Conservation (phyloP, 2,797 vertebrate genomes). For the Varecia variegata region DNA sequence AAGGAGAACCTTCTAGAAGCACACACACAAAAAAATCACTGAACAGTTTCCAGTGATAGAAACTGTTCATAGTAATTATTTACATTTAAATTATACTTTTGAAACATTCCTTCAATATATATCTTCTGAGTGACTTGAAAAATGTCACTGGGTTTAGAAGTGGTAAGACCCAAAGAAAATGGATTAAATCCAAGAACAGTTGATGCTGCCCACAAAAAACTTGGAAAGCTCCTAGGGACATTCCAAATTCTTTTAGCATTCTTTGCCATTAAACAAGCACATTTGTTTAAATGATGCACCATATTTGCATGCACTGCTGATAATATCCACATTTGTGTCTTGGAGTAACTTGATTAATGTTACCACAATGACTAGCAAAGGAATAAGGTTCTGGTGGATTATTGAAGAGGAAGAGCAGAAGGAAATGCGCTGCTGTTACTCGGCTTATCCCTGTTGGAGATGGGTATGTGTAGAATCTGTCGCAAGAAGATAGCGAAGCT, state of each 20-base stretch:
- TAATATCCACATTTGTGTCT: background rate
- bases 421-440: constrained; percentile 69
- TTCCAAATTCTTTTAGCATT: constrained; percentile 46
- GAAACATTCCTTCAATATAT: background rate
- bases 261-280: background rate
- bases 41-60: background rate
- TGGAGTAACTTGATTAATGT: background rate
- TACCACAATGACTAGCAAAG: background rate
- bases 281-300: background rate
- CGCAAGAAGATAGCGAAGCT: constrained; percentile 73
- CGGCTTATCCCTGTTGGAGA: constrained; percentile 38
- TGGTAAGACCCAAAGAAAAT: constrained; percentile 19
- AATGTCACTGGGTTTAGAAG: background rate
- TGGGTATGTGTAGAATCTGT: constrained; percentile 75
- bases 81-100: background rate
- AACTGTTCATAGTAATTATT: constrained; percentile 16
- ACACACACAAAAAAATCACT: background rate
- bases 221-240: constrained; percentile 39
- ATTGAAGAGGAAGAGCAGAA: constrained; percentile 57
- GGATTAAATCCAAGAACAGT: background rate
- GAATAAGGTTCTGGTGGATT: background rate
- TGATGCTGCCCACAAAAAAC: background rate
- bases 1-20: constrained; percentile 29
- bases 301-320: background rate
- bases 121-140: constrained; percentile 43